Percentiles rank a stretch among this genome's conserved stretches.
These are phyloP conservation scores for Prunella fulvescens DNA, from an alignment of 2,113 vertebrate genomes.

Conservation along the genomic window DNA sequence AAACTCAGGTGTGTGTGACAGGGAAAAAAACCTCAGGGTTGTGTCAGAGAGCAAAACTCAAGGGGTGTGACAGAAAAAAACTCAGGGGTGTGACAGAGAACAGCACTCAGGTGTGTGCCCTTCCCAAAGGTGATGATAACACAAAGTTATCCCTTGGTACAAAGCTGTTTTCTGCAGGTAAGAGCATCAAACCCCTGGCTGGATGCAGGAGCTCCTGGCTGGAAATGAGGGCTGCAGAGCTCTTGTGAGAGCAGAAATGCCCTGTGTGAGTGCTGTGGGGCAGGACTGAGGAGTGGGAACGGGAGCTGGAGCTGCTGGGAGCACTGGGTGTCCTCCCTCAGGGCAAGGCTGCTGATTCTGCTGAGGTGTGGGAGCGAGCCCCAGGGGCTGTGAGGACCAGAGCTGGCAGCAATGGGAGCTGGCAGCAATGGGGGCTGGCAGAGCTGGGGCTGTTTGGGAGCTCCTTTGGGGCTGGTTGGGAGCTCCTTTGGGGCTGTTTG, in stretches of 20 bases:
- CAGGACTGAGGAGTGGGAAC: neutral
- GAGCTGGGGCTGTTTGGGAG: too few relatives aligned
- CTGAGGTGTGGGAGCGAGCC: neutral
- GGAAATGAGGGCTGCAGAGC: neutral
- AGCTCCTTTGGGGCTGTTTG: too few relatives aligned
- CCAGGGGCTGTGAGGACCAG: neutral
- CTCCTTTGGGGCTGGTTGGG: too few relatives aligned
- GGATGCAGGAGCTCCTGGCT: neutral
- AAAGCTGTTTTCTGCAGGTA: neutral
- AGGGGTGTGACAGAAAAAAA: too few relatives aligned
- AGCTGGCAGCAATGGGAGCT: too few relatives aligned
- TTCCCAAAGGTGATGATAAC: too few relatives aligned
- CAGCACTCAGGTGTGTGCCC: too few relatives aligned
- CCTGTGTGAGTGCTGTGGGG: rapidly evolving
- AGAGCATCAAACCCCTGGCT: neutral
- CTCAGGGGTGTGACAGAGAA: too few relatives aligned
- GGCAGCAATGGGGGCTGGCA: too few relatives aligned
- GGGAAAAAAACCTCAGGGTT: too few relatives aligned
- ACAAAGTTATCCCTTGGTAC: neutral
- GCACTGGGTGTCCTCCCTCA: neutral
- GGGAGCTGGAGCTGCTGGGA: neutral
- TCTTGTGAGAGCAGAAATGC: neutral
- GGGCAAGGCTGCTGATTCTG: neutral
- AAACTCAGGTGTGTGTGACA: too few relatives aligned
- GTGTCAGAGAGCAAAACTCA: too few relatives aligned